phyloP scores from a whole-genome alignment of 2,888 invertebrate genomes.

The Lingula anatina region DNA sequence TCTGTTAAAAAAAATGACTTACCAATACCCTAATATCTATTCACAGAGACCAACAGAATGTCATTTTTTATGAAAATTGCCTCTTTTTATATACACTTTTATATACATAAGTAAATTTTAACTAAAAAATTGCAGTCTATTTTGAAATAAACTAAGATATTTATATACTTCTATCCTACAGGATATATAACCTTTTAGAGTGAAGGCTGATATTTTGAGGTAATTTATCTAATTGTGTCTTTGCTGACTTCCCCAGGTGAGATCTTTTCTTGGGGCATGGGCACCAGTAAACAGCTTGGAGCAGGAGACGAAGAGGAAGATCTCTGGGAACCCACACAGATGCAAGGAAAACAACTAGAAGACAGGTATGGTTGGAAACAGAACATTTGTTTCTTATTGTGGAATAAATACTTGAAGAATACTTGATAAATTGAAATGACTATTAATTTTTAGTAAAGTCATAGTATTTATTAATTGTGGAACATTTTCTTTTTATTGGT shows the following conservation, averaged over 20 bases:
- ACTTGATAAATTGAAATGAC: background rate
- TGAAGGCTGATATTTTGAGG: background rate
- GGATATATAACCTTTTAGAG: background rate
- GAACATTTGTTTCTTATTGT: too few species aligned
- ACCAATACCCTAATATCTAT: too few species aligned
- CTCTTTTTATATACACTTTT: too few species aligned
- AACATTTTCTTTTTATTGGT: too few species aligned
- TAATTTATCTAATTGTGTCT: background rate
- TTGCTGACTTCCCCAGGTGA: conserved; percentile 59
- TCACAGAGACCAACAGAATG: too few species aligned
- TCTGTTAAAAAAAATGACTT: too few species aligned
- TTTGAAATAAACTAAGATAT: too few species aligned
- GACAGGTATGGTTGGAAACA: conserved; percentile 51
- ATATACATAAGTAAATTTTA: too few species aligned
- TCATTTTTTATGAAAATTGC: background rate
- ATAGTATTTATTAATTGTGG: too few species aligned
- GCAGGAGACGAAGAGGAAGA: conserved; percentile 63
- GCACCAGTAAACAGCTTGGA: conserved; percentile 80
- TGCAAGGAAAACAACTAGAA: conserved; percentile 65
- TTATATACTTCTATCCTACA: background rate
- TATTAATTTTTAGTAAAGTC: too few species aligned
- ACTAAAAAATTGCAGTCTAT: too few species aligned
- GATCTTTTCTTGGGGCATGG: conserved; percentile 88
- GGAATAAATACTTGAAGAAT: too few species aligned
- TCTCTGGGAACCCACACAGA: conserved; percentile 54